phyloP scores from a whole-genome alignment of 2,797 vertebrate species.

The Anabacerthia variegaticeps region DNA sequence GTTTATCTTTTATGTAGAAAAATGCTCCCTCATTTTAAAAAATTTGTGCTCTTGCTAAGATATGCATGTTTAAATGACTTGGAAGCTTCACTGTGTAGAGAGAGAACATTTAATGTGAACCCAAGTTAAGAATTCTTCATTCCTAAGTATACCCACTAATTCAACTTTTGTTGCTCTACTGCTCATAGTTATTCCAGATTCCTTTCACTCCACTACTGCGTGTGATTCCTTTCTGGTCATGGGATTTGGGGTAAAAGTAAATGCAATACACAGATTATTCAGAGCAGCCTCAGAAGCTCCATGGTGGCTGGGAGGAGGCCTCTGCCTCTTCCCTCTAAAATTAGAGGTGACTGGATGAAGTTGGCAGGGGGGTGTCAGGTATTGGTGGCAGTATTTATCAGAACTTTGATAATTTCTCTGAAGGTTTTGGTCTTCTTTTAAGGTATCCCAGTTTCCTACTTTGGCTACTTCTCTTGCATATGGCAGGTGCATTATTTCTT shows the following conservation, averaged over 20 bases:
- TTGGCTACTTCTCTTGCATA: background rate
- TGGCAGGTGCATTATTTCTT: background rate
- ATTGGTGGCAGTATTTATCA: background rate
- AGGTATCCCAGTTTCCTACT: background rate
- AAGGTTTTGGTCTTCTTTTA: background rate
- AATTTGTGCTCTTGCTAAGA: background rate
- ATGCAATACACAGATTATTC: background rate
- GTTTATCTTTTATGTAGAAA: background rate
- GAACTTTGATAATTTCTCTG: background rate
- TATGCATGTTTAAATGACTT: background rate
- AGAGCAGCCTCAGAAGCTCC: background rate
- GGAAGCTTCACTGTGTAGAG: background rate
- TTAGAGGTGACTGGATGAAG: background rate
- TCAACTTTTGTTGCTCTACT: background rate
- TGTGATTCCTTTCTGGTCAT: background rate
- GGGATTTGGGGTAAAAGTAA: background rate
- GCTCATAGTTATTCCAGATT: background rate
- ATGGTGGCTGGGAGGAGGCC: background rate
- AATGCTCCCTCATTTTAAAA: background rate
- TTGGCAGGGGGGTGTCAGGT: accelerated
- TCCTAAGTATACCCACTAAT: background rate
- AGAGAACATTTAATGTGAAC: background rate
- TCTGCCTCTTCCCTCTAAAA: background rate
- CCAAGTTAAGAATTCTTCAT: background rate
- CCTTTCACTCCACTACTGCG: background rate